Percentiles rank a stretch among this genome's conserved stretches.
phyloP scores from a whole-genome alignment of 2,113 vertebrate genomes.

The Tragelaphus buxtoni region DNA sequence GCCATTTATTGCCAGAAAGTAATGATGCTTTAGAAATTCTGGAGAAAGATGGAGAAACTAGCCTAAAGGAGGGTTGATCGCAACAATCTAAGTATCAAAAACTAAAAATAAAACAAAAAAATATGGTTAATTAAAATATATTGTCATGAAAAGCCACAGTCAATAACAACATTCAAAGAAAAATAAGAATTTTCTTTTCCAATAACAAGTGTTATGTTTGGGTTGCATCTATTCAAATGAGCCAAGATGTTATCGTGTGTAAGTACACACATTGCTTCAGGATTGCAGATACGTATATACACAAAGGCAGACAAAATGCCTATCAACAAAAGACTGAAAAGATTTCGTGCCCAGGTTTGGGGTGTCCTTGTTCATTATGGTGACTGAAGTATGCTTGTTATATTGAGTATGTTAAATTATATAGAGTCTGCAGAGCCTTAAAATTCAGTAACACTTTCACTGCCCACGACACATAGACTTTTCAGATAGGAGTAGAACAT shows the following conservation, averaged over 20 bases:
- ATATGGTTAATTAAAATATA: background rate
- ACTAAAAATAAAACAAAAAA: background rate
- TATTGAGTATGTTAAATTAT: background rate
- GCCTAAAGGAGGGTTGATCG: background rate
- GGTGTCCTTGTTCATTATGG: background rate
- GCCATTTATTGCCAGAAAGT: background rate
- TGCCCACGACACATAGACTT: background rate
- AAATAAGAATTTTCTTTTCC: conserved; percentile 26
- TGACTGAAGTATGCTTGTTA: background rate
- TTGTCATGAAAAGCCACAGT: background rate
- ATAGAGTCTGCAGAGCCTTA: background rate
- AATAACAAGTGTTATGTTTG: background rate
- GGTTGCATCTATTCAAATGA: background rate
- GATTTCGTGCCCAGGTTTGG: background rate
- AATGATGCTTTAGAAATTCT: background rate
- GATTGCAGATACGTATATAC: background rate
- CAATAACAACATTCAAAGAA: background rate
- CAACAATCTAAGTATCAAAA: background rate
- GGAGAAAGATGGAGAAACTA: background rate
- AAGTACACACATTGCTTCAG: background rate
- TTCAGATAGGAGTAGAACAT: background rate
- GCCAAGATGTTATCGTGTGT: background rate
- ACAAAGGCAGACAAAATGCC: background rate
- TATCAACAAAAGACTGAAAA: background rate
- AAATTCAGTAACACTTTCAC: background rate